Evolutionary conservation across 1,140 invertebrate genomes (phyloP).

Genomic region (Apis laboriosa): DNA sequence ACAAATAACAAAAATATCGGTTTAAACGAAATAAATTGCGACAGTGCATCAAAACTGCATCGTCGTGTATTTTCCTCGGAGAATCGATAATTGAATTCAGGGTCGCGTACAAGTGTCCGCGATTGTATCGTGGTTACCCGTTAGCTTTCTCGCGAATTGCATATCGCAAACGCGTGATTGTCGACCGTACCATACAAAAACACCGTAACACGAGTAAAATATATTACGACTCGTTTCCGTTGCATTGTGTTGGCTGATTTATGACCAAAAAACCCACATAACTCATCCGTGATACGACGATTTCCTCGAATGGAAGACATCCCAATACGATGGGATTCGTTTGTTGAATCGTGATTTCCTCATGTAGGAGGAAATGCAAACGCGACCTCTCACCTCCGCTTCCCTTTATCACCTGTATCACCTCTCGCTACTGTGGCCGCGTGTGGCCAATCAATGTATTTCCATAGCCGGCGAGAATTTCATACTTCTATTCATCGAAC

Average conservation of each 20-base stretch:
- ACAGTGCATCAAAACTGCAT: conserved; percentile 30
- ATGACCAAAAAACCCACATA: neutral
- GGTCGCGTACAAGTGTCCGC: conserved; percentile 29
- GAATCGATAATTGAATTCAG: conserved; percentile 54
- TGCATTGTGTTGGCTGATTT: conserved; percentile 1
- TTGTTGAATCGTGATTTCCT: neutral
- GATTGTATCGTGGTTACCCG: conserved; percentile 15
- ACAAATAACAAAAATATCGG: neutral
- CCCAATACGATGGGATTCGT: neutral
- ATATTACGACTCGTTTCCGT: conserved; percentile 3
- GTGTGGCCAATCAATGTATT: conserved; percentile 46
- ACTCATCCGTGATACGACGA: neutral
- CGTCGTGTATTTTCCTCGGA: conserved; percentile 20
- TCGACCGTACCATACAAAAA: neutral
- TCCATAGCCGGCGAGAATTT: conserved; percentile 17
- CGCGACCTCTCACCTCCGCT: conserved; percentile 45
- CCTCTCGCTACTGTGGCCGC: conserved; percentile 20
- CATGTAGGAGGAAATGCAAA: conserved; percentile 15
- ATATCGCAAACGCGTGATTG: neutral
- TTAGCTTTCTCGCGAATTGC: neutral
- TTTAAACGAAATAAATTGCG: neutral
- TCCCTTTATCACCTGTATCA: conserved; percentile 21
- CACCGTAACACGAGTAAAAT: neutral
- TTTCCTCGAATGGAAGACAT: conserved; percentile 6
- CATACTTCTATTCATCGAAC: conserved; percentile 25